These are phyloP conservation scores for Trichogramma pretiosum DNA, from an alignment of 1,140 invertebrate genomes.

Conservation along the genomic window DNA sequence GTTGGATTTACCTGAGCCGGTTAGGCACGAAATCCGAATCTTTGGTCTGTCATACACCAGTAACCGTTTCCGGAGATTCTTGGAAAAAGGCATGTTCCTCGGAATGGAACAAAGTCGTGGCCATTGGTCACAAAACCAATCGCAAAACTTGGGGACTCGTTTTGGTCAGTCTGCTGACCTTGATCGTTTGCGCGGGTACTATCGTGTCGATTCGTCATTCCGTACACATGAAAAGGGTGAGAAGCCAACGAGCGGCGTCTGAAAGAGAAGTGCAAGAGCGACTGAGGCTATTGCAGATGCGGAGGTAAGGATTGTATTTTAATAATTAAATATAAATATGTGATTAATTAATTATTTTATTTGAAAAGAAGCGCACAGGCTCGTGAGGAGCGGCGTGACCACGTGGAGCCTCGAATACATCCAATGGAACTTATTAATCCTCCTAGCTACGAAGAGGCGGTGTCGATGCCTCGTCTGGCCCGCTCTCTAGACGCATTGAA, in stretches of 20 bases:
- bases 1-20: slow-evolving; percentile 51
- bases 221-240: slow-evolving; percentile 48
- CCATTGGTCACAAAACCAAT: slow-evolving; percentile 21
- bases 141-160: slow-evolving; percentile 56
- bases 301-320: slow-evolving; percentile 38
- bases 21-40: slow-evolving; percentile 47
- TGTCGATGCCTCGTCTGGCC: slow-evolving; percentile 54
- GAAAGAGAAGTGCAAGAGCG: slow-evolving; percentile 49
- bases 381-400: slow-evolving; percentile 42
- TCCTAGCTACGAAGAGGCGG: slow-evolving; percentile 65
- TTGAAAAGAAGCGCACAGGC: slow-evolving; percentile 46
- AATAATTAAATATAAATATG: too few species aligned
- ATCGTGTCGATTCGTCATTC: slow-evolving; percentile 41
- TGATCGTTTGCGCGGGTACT: slow-evolving; percentile 47
- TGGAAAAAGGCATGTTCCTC: slow-evolving; percentile 58
- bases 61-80: slow-evolving; percentile 49
- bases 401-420: slow-evolving; percentile 48
- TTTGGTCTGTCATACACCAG: slow-evolving; percentile 53
- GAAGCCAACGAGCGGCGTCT: slow-evolving; percentile 39
- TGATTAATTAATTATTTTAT: too few species aligned
- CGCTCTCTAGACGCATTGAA: slow-evolving; percentile 36
- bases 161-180: slow-evolving; percentile 27
- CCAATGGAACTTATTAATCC: slow-evolving; percentile 54
- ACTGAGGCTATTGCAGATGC: slow-evolving; percentile 52
- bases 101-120: slow-evolving; percentile 44